These are phyloP conservation scores for Eupithecia dodoneata DNA, from an alignment of 2,888 invertebrate genomes.

Conservation along the genomic window DNA sequence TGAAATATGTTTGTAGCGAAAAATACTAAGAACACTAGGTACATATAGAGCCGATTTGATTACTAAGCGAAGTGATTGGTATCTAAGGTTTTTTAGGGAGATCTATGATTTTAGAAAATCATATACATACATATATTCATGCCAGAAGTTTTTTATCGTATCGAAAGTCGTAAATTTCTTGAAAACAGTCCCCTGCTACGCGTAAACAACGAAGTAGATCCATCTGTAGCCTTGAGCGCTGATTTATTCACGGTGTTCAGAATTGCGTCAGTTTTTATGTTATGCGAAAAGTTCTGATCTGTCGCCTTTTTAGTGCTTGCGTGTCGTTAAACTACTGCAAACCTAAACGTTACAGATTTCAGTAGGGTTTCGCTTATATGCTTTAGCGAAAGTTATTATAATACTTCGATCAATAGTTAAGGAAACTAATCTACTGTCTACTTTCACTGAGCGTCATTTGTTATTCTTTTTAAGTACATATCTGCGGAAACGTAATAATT, in stretches of 20 bases:
- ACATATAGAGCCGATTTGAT: background rate
- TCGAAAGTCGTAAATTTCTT: slow-evolving; percentile 2
- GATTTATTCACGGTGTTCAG: slow-evolving; percentile 18
- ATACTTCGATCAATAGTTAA: background rate
- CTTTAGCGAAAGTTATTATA: slow-evolving; percentile 25
- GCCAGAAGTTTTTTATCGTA: background rate
- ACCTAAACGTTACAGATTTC: background rate
- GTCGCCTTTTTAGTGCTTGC: slow-evolving; percentile 47
- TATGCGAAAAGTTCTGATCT: slow-evolving; percentile 36
- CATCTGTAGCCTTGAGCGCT: background rate
- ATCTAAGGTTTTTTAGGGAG: background rate
- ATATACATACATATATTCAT: background rate
- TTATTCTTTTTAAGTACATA: too few relatives aligned
- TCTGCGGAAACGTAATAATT: too few relatives aligned
- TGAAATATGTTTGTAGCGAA: background rate
- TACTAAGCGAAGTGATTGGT: background rate
- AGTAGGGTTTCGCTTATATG: background rate
- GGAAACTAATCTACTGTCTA: background rate
- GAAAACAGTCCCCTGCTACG: background rate
- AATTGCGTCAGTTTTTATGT: slow-evolving; percentile 26
- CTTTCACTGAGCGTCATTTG: too few relatives aligned
- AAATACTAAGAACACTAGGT: background rate
- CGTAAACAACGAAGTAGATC: slow-evolving; percentile 3
- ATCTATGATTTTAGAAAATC: background rate
- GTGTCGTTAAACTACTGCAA: slow-evolving; percentile 38